Conservation (phyloP, 2,888 invertebrate genomes). For the Apodemia mormo region DNA sequence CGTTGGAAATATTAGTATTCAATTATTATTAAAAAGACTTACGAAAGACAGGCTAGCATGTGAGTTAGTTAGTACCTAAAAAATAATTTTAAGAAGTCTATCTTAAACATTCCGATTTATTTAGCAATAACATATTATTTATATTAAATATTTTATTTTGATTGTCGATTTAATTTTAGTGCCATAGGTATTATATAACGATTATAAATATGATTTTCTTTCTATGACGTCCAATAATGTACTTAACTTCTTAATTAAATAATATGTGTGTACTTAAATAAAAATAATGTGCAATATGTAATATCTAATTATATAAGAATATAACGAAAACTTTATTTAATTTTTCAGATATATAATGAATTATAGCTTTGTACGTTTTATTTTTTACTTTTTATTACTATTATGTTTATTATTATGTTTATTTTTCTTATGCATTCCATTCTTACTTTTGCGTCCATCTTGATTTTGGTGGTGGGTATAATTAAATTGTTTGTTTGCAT, state of each 20-base stretch:
- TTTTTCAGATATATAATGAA: conserved; percentile 34
- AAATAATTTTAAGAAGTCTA: conserved; percentile 37
- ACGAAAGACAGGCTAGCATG: conserved; percentile 26
- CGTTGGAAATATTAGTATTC: conserved; percentile 32
- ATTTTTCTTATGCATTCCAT: conserved; percentile 24
- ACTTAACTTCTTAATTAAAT: conserved; percentile 36
- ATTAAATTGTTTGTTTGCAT: conserved; percentile 50
- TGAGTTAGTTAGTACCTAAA: conserved; percentile 33
- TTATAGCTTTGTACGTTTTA: conserved; percentile 26
- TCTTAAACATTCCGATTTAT: conserved; percentile 46
- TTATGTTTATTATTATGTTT: conserved; percentile 15
- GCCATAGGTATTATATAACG: conserved; percentile 57
- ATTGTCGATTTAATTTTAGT: conserved; percentile 52
- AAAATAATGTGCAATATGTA: conserved; percentile 40
- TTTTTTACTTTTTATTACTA: conserved; percentile 26
- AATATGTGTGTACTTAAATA: conserved; percentile 34
- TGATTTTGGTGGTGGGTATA: conserved; percentile 65
- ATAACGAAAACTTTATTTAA: conserved; percentile 41
- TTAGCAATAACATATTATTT: conserved; percentile 26
- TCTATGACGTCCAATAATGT: conserved; percentile 52
- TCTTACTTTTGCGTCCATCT: conserved; percentile 32
- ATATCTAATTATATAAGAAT: conserved; percentile 11
- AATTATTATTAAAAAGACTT: conserved; percentile 22
- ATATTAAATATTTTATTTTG: conserved; percentile 32
- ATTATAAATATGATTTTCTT: conserved; percentile 38